These are phyloP conservation scores for Gymnothorax javanicus DNA, from an alignment of 2,797 vertebrate genomes.

Conservation along the genomic window DNA sequence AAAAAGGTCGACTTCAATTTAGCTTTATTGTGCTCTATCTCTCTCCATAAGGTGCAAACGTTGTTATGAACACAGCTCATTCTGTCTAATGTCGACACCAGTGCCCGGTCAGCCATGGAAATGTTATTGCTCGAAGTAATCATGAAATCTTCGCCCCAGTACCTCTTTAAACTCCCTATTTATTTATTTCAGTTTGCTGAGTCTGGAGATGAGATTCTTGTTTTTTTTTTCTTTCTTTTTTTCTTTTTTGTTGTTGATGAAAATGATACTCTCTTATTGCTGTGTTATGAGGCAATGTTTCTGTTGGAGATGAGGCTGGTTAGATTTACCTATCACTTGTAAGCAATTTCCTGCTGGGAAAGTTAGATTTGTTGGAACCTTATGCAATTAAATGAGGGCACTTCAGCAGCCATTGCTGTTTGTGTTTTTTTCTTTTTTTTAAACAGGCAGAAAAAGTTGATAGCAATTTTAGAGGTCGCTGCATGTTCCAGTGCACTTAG, in stretches of 20 bases:
- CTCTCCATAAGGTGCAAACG: not conserved
- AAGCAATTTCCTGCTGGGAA: not conserved
- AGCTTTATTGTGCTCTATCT: not conserved
- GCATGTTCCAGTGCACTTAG: not conserved
- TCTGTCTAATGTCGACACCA: not conserved
- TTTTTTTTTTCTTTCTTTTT: not conserved
- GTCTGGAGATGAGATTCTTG: not conserved
- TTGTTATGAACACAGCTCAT: not conserved
- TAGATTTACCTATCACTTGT: not conserved
- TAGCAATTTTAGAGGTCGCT: not conserved
- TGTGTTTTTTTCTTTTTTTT: not conserved
- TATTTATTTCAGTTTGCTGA: not conserved
- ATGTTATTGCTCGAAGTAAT: conserved; percentile 1
- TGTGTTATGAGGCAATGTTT: not conserved
- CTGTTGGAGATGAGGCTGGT: not conserved
- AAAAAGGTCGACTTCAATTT: not conserved
- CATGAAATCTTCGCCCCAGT: not conserved
- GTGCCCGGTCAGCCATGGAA: conserved; percentile 9
- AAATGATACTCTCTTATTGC: not conserved
- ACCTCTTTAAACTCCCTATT: not conserved
- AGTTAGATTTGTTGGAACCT: not conserved
- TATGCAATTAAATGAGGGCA: not conserved
- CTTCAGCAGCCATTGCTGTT: not conserved
- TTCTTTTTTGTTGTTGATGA: not conserved
- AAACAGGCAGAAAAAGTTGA: not conserved